These are phyloP conservation scores for Gnathonemus echidnorhynchus DNA, from an alignment of 2,113 vertebrate species.

Conservation along the genomic window DNA sequence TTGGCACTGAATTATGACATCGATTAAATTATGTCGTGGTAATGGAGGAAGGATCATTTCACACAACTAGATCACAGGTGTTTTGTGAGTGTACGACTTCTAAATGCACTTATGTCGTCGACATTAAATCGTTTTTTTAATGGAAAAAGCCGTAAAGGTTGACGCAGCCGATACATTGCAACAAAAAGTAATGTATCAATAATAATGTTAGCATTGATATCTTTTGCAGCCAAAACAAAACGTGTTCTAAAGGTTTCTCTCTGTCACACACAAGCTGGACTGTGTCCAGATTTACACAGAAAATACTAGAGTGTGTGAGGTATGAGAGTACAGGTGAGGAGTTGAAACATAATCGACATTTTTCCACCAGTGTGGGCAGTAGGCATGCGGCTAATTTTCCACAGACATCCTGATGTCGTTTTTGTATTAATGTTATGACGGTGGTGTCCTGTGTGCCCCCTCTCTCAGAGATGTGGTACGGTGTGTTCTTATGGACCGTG, in stretches of 20 bases:
- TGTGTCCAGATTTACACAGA: background rate
- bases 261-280: background rate
- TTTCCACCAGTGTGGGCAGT: background rate
- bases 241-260: background rate
- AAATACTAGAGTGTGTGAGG: background rate
- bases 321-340: background rate
- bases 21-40: background rate
- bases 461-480: slow-evolving; percentile 92
- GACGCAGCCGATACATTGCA: background rate
- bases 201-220: background rate
- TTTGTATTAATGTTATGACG: background rate
- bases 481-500: slow-evolving; percentile 88
- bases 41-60: background rate
- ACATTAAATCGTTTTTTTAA: background rate
- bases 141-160: background rate
- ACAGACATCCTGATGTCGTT: background rate
- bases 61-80: background rate
- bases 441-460: background rate
- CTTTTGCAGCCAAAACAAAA: background rate
- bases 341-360: background rate
- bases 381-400: background rate
- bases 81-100: background rate
- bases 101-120: background rate
- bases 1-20: background rate
- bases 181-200: background rate